A percentile compares a stretch with the other conserved stretches of the same genome.
Conservation (phyloP, 2,797 vertebrate genomes). For the Tauraco hartlaubi region DNA sequence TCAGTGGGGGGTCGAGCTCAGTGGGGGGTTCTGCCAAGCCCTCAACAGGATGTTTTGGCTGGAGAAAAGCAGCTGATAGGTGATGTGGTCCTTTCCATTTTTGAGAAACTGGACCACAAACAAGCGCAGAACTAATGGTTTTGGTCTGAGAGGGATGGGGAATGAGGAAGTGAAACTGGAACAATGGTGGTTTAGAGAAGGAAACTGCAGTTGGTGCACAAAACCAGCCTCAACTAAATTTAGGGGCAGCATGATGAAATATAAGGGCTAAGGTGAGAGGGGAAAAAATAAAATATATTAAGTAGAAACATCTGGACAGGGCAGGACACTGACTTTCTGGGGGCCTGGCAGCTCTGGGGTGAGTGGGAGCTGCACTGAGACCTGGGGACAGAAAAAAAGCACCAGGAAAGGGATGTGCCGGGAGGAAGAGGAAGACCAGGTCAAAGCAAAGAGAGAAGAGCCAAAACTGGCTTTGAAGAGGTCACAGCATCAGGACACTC, state of each 20-base stretch:
- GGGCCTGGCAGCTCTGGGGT: not conserved
- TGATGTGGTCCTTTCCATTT: not conserved
- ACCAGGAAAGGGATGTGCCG: not conserved
- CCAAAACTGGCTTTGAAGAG: not conserved
- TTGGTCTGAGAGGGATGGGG: not conserved
- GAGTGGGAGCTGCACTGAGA: not conserved
- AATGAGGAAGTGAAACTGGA: not conserved
- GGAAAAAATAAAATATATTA: not conserved
- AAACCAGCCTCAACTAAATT: not conserved
- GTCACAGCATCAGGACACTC: not conserved
- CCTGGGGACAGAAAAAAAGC: not conserved
- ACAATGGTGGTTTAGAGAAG: not conserved
- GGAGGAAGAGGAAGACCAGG: not conserved
- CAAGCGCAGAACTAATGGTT: not conserved
- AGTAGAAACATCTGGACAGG: not conserved
- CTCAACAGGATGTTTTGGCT: not conserved
- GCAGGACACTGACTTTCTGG: not conserved
- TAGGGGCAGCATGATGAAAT: not conserved
- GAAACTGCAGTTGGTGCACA: constrained; percentile 3
- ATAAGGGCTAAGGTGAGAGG: not conserved
- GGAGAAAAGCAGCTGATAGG: not conserved
- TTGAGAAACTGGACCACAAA: not conserved
- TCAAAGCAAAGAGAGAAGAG: not conserved
- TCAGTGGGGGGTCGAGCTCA: not conserved
- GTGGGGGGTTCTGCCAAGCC: not conserved